Conservation (phyloP, 2,113 vertebrate species). For the Aramus guarauna region DNA sequence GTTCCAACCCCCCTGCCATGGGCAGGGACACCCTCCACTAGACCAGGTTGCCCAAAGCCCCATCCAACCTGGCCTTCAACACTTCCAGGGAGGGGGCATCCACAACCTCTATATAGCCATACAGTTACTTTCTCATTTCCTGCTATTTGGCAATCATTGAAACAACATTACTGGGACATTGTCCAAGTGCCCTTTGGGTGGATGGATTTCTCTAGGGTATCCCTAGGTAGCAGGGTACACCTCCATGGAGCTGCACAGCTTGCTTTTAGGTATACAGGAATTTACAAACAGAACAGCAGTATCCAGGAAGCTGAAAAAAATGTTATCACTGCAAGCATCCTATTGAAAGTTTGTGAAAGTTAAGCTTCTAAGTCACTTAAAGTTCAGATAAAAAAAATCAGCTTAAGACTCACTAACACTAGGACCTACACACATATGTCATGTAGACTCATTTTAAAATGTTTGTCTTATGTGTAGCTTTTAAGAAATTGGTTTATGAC, state of each 20-base stretch:
- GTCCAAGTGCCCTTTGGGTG: not conserved
- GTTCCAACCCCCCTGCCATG: no score
- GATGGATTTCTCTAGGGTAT: not conserved
- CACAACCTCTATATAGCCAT: not conserved
- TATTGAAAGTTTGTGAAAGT: not conserved
- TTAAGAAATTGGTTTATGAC: not conserved
- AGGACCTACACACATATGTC: not conserved
- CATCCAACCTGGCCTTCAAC: no score
- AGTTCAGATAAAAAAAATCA: not conserved
- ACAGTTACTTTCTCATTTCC: not conserved
- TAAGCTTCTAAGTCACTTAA: not conserved
- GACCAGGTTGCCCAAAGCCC: no score
- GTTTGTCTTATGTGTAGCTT: not conserved
- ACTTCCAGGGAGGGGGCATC: no score
- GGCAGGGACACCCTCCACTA: no score
- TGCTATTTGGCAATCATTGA: not conserved
- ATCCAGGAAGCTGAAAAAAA: not conserved
- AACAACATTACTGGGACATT: not conserved
- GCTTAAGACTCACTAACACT: not conserved
- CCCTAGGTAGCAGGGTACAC: not conserved
- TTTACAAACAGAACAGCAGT: not conserved
- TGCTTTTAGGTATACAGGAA: not conserved
- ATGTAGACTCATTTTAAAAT: not conserved
- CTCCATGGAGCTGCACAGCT: not conserved
- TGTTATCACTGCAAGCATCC: not conserved